phyloP scores from a whole-genome alignment of 2,888 invertebrate species.

The Cyclophora albipunctata region DNA sequence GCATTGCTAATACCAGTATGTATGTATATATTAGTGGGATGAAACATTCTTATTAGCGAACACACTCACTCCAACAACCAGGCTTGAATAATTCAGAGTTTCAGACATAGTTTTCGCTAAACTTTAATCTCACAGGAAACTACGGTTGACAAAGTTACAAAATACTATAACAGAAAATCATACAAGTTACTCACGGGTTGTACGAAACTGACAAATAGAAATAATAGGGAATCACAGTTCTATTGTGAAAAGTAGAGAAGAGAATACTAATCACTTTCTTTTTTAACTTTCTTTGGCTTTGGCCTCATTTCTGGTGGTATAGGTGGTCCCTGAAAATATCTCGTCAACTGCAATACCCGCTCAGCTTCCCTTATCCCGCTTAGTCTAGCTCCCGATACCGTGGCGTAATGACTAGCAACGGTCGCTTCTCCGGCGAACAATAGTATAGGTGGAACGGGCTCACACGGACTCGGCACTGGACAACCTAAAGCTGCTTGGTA shows the following conservation, averaged over 20 bases:
- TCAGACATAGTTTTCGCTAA: no score
- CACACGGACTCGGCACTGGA: conserved; percentile 78
- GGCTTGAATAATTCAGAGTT: no score
- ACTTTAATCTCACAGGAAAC: no score
- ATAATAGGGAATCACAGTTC: no score
- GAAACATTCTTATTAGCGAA: no score
- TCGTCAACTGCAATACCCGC: conserved; percentile 78
- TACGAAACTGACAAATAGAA: conserved; percentile 22
- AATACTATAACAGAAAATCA: conserved; percentile 17
- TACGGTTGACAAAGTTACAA: conserved; percentile 3
- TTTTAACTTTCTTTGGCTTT: conserved; percentile 8
- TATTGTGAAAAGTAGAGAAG: no score
- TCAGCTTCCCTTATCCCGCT: conserved; percentile 88
- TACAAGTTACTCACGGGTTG: conserved; percentile 13
- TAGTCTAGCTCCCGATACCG: conserved; percentile 84
- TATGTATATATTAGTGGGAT: no score
- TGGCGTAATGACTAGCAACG: conserved; percentile 81
- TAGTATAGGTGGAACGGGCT: conserved; percentile 79
- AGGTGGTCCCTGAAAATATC: conserved; percentile 64
- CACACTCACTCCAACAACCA: no score
- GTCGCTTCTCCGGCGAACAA: conserved; percentile 90
- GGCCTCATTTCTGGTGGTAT: neutral
- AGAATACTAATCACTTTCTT: conserved; percentile 2
- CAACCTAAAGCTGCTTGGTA: conserved; percentile 73
- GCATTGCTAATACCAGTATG: no score